Base-by-base conservation (phyloP, 2,888 invertebrate genomes). In the Amiota communis region DNA sequence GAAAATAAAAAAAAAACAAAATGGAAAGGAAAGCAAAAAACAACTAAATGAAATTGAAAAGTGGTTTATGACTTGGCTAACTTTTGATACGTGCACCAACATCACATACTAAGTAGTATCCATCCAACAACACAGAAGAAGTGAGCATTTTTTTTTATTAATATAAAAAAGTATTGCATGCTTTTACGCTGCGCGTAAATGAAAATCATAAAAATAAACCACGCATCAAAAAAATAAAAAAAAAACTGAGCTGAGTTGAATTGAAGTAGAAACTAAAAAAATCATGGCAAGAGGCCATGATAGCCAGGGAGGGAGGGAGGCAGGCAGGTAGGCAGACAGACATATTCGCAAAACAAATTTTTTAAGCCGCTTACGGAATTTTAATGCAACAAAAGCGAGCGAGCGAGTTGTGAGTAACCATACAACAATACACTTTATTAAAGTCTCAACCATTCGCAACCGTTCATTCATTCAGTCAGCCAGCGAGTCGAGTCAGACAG, bases 1-100 rank as follows among this genome's bases (percentile, higher is more conserved):
- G 23, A 23, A 23, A n/a, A 53, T 23, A 2, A 23, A 2, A 6
- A 12, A 53, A 53, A 53, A 12, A n/a, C 53, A 53, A 3, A 53
- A 53, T 8, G n/a, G n/a, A 53, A 53, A 51, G n/a, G 1, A 51
- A 51, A 13, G 4, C 1, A 11, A n/a, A 2, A 11, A n/a, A 53
- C 2, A 59, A 17, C 23, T 20, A 59, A 59, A 59, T 59, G 71
- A 81, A 80, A 80, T 80, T 81, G 81, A 76, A 79, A 79, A 76
- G 79, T 80, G 83, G 83, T 85, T 82, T 82, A 82, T 85, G 82
- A 79, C 82, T 78, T 73, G 80, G 80, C 82, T 85, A 85, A 82
- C 77, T 85, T 82, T 78, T 70, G 77, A 75, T 83, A 85, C 85
- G 85, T 82, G 82, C 79, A 79, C 57, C 72, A 2, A 6, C 36